phyloP scores from a whole-genome alignment of 2,113 vertebrate species.

The Chaetodon auriga region DNA sequence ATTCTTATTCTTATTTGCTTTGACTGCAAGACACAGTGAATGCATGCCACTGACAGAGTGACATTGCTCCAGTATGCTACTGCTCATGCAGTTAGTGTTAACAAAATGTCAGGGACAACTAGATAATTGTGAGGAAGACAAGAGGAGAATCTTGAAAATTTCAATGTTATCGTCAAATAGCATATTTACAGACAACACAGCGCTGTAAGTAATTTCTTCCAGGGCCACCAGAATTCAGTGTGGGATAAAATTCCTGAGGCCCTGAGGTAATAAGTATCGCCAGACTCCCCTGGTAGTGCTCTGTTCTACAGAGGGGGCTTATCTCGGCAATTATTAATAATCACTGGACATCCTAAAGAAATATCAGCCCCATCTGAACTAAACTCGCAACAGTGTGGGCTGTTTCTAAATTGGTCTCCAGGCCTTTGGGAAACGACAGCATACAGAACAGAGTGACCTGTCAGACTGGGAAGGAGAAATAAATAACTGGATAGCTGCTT shows the following conservation, averaged over 20 bases:
- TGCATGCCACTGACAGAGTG: neutral
- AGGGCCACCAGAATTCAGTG: neutral
- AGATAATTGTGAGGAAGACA: neutral
- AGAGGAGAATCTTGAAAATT: neutral
- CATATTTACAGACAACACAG: neutral
- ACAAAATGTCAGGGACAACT: conserved; percentile 8
- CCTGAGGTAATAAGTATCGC: conserved; percentile 49
- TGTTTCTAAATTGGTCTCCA: conserved; percentile 45
- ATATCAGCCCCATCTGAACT: conserved; percentile 41
- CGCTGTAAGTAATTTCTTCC: conserved; percentile 6
- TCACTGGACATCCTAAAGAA: conserved; percentile 47
- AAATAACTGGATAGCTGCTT: conserved; percentile 49
- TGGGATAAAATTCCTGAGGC: conserved; percentile 22
- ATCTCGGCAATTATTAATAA: conserved; percentile 56
- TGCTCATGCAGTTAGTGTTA: neutral
- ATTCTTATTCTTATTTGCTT: neutral
- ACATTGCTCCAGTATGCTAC: neutral
- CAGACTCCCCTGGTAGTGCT: conserved; percentile 24
- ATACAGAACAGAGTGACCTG: conserved; percentile 52
- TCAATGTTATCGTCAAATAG: neutral
- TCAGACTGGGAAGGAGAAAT: conserved; percentile 46
- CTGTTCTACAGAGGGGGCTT: conserved; percentile 14
- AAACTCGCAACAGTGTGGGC: conserved; percentile 35
- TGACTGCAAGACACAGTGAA: neutral
- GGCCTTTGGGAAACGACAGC: conserved; percentile 25